These are phyloP conservation scores for Fregata magnificens DNA, from an alignment of 2,113 vertebrate genomes.

Conservation along the genomic window DNA sequence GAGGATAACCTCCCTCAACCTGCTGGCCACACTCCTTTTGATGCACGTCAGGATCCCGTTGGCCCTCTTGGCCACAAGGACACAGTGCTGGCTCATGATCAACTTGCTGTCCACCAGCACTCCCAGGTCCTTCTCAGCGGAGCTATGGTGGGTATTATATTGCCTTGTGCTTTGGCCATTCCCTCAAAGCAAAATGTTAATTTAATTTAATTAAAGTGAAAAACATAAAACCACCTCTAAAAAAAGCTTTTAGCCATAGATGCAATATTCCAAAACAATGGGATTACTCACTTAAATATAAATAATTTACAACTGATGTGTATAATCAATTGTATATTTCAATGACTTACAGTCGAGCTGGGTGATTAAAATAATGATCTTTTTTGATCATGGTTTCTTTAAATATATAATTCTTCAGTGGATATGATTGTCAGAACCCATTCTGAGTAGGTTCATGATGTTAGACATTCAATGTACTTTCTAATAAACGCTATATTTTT, in stretches of 20 bases:
- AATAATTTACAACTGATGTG: background rate
- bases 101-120: too few relatives aligned
- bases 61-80: too few relatives aligned
- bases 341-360: background rate
- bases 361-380: background rate
- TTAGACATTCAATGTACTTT: background rate
- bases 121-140: too few relatives aligned
- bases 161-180: background rate
- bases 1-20: too few relatives aligned
- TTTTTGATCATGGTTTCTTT: background rate
- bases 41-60: too few relatives aligned
- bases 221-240: background rate
- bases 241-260: background rate
- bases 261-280: background rate
- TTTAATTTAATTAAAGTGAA: background rate
- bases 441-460: background rate
- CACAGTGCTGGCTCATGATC: too few relatives aligned
- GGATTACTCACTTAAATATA: background rate
- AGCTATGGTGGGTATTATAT: background rate
- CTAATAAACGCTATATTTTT: background rate
- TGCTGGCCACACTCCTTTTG: too few relatives aligned
- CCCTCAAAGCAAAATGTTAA: background rate
- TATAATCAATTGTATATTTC: background rate
- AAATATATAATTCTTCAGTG: background rate
- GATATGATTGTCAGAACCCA: background rate